A percentile compares a stretch with the other conserved stretches of the same genome.
phyloP scores from a whole-genome alignment of 2,797 vertebrate genomes.

The Atherinosoma microstoma region DNA sequence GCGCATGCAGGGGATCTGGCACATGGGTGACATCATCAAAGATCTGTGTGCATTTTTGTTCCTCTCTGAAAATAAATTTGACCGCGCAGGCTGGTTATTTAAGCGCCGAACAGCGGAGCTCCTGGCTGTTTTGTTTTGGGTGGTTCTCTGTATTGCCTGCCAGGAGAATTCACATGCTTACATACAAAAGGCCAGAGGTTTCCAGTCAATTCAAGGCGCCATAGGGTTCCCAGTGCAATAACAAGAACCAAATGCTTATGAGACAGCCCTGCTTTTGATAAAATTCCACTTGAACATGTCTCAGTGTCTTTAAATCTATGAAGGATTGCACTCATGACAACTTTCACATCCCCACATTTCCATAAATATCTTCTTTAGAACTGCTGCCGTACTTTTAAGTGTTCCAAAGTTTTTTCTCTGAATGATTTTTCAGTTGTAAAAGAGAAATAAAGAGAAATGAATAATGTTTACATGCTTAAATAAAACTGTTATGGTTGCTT shows the following conservation, averaged over 20 bases:
- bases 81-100: constrained; percentile 39
- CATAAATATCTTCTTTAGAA: constrained; percentile 57
- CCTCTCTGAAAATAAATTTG: constrained; percentile 65
- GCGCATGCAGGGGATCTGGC: constrained; percentile 54
- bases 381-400: constrained; percentile 16
- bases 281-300: constrained; percentile 52
- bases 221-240: constrained; percentile 43
- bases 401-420: constrained; percentile 37
- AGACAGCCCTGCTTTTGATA: constrained; percentile 52
- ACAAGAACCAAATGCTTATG: constrained; percentile 77
- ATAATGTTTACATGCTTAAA: constrained; percentile 27
- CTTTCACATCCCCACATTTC: constrained; percentile 46
- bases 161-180: constrained; percentile 53
- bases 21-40: constrained; percentile 69
- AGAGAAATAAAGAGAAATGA: constrained; percentile 42
- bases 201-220: constrained; percentile 46
- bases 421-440: constrained; percentile 22
- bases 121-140: constrained; percentile 69
- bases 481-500: not conserved
- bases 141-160: constrained; percentile 57
- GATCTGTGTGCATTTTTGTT: constrained; percentile 57
- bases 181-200: constrained; percentile 47
- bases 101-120: constrained; percentile 45
- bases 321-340: constrained; percentile 69
- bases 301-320: constrained; percentile 73